Base-by-base conservation (phyloP, 2,113 vertebrate genomes). In the Castor canadensis region DNA sequence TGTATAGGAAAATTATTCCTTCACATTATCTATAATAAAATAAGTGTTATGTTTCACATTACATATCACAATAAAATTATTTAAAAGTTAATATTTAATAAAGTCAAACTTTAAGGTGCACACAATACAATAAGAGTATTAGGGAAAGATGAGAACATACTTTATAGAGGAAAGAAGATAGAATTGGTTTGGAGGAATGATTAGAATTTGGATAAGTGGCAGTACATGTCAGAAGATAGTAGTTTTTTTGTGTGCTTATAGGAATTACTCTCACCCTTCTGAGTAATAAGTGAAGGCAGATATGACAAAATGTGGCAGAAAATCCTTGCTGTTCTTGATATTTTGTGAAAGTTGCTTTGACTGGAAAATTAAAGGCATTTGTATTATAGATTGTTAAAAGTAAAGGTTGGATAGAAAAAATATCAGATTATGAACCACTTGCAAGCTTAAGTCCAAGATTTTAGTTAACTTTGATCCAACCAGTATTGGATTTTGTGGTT, bases 41-140 rank as follows among this genome's bases (percentile, higher is more conserved):
- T 38, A 69, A 76, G 94, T 72, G 60, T 58, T 89, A n/a, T 75
- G n/a, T 83, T 96, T 95, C 69, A 60, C 66, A 67, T 87, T 87
- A 77, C 28, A 20, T 88, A 7, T 93, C 32, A 47, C 71, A 71
- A 62, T 66, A 38, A 89, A 92, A 67, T 82, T 94, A 77, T 76
- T 89, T 79, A 60, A 17, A 64, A 40, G 52, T 54, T 73, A 84
- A 32, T 90, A 79, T 60, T 49, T 86, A 86, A 67, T 73, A 47
- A 92, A 89, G 47, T 71, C 1, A 87, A 17, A 52, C 71, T 94
- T 97, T 95, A 76, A 90, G 22, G 13, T 58, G 76, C 16, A 66
- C 7, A 20, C 11, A 84, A 82, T 64, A 32, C 94, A 77, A 72
- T 91, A 67, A 95, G 45, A 71, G 3, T 82, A 24, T 85, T 64